Evolutionary conservation across 2,888 invertebrate genomes (phyloP).

Genomic region (Ommatoiulus sabulosus): DNA sequence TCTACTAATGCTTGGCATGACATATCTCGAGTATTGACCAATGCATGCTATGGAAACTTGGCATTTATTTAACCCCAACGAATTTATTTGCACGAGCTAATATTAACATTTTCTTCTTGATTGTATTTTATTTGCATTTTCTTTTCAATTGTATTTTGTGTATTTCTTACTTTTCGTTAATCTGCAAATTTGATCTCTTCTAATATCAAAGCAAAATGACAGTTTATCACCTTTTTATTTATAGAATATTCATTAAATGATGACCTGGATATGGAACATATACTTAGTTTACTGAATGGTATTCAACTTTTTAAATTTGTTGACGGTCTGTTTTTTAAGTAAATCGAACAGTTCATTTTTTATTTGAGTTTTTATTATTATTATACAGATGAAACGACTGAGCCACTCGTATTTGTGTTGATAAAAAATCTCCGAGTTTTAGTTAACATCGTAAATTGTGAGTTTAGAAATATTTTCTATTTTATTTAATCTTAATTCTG

Average conservation of each 20-base stretch:
- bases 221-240: conserved; percentile 62
- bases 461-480: conserved; percentile 67
- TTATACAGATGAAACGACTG: conserved; percentile 70
- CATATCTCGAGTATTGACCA: not conserved
- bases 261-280: conserved; percentile 70
- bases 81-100: not conserved
- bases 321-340: not conserved
- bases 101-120: not conserved
- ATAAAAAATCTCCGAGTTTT: conserved; percentile 80
- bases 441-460: conserved; percentile 80
- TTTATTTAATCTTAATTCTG: too few relatives aligned
- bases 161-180: conserved; percentile 13
- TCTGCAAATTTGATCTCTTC: not conserved
- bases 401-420: conserved; percentile 78
- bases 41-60: not conserved
- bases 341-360: not conserved
- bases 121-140: not conserved
- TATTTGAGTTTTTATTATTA: not conserved
- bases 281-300: conserved; percentile 30
- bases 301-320: not conserved
- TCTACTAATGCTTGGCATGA: not conserved
- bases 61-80: not conserved
- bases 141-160: not conserved
- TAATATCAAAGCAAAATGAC: not conserved
- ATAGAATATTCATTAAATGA: conserved; percentile 72